A percentile compares a stretch with the other conserved stretches of the same genome.
Conservation (phyloP, 2,797 vertebrate species). For the Hippoglossus hippoglossus region DNA sequence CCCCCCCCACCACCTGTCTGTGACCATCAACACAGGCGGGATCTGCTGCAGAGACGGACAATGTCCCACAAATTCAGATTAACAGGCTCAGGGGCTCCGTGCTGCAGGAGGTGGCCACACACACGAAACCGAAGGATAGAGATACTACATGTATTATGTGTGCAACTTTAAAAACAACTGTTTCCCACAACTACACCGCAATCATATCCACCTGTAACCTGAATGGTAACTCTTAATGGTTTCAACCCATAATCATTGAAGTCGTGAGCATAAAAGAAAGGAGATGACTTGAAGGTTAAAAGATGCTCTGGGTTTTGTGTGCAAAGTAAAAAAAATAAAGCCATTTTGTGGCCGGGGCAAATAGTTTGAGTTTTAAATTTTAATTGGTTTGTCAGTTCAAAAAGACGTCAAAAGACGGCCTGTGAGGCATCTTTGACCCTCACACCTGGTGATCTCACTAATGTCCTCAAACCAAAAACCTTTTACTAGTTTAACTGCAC, state of each 20-base stretch:
- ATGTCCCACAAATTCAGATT: constrained; percentile 17
- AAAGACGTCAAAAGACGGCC: too few species aligned
- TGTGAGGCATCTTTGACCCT: too few species aligned
- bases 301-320: not conserved
- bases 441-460: too few species aligned
- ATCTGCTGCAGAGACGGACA: constrained; percentile 4
- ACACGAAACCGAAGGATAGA: constrained; percentile 3
- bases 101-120: constrained; percentile 20
- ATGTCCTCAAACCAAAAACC: too few species aligned
- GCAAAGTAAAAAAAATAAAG: not conserved
- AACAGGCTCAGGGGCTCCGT: constrained; percentile 3
- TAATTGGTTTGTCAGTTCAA: too few species aligned
- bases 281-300: not conserved
- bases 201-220: too few species aligned
- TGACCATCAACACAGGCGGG: too few species aligned
- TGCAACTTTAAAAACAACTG: not conserved
- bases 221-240: not conserved
- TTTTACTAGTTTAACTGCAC: too few species aligned
- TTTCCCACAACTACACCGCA: too few species aligned
- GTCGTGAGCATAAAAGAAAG: not conserved
- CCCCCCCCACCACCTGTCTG: too few species aligned
- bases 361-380: too few species aligned
- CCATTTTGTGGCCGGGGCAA: not conserved
- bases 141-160: not conserved
- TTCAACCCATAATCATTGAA: not conserved